Conservation (phyloP, 2,888 invertebrate genomes). For the Priocnemis perturbator region DNA sequence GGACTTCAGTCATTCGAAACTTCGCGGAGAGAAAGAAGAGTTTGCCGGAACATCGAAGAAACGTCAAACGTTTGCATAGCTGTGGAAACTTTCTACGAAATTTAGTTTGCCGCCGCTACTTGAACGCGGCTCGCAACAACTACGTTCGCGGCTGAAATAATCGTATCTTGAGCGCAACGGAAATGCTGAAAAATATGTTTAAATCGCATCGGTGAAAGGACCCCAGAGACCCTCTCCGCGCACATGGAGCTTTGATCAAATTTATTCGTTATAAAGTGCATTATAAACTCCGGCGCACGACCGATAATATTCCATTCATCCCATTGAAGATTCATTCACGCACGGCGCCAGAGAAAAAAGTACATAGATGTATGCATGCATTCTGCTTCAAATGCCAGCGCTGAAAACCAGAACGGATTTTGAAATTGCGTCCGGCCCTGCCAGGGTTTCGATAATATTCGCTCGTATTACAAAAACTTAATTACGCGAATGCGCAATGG, state of each 20-base stretch:
- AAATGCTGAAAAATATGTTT: no score
- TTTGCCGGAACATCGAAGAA: no score
- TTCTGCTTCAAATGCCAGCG: not conserved
- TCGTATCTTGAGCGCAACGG: no score
- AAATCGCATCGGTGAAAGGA: no score
- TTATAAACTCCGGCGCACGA: constrained; percentile 45
- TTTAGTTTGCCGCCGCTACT: no score
- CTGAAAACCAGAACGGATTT: not conserved
- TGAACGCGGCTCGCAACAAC: no score
- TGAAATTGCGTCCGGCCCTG: constrained; percentile 17
- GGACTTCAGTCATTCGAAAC: not conserved
- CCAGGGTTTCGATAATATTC: constrained; percentile 6
- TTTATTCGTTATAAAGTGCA: constrained; percentile 48
- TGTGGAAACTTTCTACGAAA: no score
- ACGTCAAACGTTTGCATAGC: no score
- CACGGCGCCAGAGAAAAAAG: constrained; percentile 15
- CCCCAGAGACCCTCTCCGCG: no score
- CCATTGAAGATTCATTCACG: constrained; percentile 45
- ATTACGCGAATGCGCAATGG: constrained; percentile 37
- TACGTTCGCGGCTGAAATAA: no score
- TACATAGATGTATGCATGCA: not conserved
- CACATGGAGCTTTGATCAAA: constrained; percentile 33
- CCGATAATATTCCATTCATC: constrained; percentile 49
- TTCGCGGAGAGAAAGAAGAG: no score
- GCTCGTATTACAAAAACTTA: constrained; percentile 25